Conservation (phyloP, 2,797 vertebrate genomes). For the Lutjanus argentimaculatus region DNA sequence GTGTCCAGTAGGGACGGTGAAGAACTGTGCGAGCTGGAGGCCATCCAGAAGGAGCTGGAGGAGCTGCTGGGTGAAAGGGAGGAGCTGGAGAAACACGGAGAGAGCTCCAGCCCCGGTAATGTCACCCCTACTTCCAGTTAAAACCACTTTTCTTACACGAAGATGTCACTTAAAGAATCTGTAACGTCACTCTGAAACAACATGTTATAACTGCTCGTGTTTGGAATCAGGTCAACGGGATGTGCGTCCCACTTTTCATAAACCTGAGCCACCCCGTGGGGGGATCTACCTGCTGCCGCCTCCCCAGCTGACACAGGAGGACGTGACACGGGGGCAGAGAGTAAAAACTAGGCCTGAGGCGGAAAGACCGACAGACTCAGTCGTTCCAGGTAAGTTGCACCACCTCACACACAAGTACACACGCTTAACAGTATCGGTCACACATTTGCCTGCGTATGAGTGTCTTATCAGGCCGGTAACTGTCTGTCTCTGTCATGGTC, state of each 20-base stretch:
- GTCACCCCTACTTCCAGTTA: background rate
- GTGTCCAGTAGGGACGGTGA: conserved; percentile 22
- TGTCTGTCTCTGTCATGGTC: background rate
- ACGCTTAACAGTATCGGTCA: background rate
- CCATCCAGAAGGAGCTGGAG: conserved; percentile 69
- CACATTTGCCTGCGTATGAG: background rate
- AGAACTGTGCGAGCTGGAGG: conserved; percentile 64
- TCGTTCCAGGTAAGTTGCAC: conserved; percentile 36
- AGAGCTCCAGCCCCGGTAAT: too few relatives aligned
- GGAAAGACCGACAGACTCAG: fast-evolving
- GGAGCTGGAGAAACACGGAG: conserved; percentile 20
- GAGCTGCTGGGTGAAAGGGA: conserved; percentile 57
- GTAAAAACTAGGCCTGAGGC: fast-evolving
- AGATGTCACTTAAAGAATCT: background rate
- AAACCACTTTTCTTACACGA: too few relatives aligned
- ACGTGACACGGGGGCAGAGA: fast-evolving
- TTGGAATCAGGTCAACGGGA: conserved; percentile 23
- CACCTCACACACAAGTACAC: background rate
- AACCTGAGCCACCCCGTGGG: background rate
- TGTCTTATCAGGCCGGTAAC: background rate
- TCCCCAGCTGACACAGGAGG: background rate
- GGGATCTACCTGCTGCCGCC: conserved; percentile 64
- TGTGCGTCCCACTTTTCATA: fast-evolving
- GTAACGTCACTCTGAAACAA: background rate
- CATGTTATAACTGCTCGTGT: background rate